Evolutionary conservation across 2,888 invertebrate species (phyloP).

Genomic region (Dichetophora obliterata): DNA sequence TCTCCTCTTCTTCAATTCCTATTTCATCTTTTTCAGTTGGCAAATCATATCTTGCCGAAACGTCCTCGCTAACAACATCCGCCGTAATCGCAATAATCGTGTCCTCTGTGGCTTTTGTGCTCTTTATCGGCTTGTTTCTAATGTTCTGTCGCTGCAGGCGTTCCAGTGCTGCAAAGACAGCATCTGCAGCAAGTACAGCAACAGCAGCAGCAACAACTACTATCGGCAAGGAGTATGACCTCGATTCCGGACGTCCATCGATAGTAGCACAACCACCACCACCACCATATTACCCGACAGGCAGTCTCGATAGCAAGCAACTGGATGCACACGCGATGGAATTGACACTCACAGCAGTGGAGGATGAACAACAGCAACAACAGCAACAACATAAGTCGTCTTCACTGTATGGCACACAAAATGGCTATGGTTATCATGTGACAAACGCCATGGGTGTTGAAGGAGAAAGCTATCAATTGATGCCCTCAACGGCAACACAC

Average conservation of each 20-base stretch:
- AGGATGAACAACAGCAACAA: conserved; percentile 57
- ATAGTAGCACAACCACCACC: conserved; percentile 58
- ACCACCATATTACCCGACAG: conserved; percentile 61
- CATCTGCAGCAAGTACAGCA: conserved; percentile 7
- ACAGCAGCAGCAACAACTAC: conserved; percentile 17
- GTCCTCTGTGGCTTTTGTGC: conserved; percentile 57
- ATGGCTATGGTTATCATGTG: conserved; percentile 66
- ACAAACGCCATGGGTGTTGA: conserved; percentile 65
- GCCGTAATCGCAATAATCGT: conserved; percentile 62
- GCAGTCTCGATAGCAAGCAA: conserved; percentile 62
- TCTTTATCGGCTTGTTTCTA: conserved; percentile 56
- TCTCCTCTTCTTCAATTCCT: not conserved
- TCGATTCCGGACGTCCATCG: conserved; percentile 57
- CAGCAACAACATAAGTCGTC: conserved; percentile 51
- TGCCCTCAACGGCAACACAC: conserved; percentile 56
- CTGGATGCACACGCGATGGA: conserved; percentile 59
- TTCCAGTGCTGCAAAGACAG: conserved; percentile 54
- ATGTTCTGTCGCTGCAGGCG: conserved; percentile 63
- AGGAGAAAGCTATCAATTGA: conserved; percentile 66
- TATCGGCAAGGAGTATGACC: conserved; percentile 59
- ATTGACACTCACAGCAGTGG: conserved; percentile 60
- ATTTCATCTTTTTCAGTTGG: conserved; percentile 56
- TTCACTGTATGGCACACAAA: conserved; percentile 52
- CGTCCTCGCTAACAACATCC: conserved; percentile 60
- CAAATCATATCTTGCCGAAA: conserved; percentile 61